Conservation (phyloP, 2,797 vertebrate species). For the Falco novaeseelandiae region DNA sequence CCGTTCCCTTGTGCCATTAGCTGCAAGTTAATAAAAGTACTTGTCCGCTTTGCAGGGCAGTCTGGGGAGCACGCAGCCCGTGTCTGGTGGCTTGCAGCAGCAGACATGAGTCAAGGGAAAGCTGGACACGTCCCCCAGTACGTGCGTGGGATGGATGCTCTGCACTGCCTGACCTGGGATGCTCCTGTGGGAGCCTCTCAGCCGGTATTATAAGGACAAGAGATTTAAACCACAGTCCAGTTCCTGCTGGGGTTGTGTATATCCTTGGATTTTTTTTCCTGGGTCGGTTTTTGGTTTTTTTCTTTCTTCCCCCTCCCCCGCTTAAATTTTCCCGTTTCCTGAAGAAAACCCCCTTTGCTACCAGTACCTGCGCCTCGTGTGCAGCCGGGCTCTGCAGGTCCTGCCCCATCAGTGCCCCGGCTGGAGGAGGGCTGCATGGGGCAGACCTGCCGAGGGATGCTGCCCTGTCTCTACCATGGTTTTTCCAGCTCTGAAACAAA, state of each 20-base stretch:
- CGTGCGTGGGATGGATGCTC: background rate
- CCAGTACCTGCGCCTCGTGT: fast-evolving
- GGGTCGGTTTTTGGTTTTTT: no score
- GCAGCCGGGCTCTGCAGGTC: background rate
- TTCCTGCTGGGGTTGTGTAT: background rate
- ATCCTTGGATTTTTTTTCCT: no score
- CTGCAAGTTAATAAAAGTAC: background rate
- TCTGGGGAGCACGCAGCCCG: background rate
- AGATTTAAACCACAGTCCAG: fast-evolving
- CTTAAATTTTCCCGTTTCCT: background rate
- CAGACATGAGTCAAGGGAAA: constrained; percentile 32
- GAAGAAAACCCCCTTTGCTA: background rate
- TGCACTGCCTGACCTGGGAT: background rate
- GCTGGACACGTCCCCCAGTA: background rate
- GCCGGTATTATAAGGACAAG: fast-evolving
- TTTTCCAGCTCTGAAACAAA: background rate
- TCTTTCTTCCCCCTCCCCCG: no score
- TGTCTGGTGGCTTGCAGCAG: background rate
- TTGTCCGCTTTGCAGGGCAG: fast-evolving
- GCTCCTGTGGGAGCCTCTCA: background rate
- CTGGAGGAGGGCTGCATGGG: background rate
- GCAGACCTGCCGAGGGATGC: background rate
- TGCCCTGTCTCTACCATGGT: fast-evolving
- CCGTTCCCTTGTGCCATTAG: background rate
- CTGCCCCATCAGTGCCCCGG: fast-evolving